These are phyloP conservation scores for Blastobasis lacticolella DNA, from an alignment of 2,888 invertebrate species.

Conservation along the genomic window DNA sequence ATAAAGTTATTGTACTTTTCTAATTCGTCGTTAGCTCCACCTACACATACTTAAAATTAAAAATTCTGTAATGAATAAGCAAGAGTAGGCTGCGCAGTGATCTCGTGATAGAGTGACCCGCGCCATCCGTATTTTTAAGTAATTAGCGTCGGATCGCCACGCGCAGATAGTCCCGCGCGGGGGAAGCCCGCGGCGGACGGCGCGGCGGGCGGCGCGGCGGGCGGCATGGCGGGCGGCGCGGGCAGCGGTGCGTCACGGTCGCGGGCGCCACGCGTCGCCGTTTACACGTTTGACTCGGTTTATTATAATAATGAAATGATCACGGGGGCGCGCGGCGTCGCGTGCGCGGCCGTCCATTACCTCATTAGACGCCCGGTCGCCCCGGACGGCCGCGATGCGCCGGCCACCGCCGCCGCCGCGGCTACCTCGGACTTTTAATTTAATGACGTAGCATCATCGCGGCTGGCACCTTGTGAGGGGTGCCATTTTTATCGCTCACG, in stretches of 20 bases:
- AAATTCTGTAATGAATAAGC: no score
- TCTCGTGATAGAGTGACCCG: no score
- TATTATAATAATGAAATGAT: slow-evolving; percentile 70
- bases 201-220: background rate
- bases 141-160: no score
- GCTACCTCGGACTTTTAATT: slow-evolving; percentile 62
- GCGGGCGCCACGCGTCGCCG: slow-evolving; percentile 52
- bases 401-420: slow-evolving; percentile 8
- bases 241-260: slow-evolving; percentile 27
- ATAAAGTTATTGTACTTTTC: no score
- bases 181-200: background rate
- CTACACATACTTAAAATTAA: no score
- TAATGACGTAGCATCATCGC: slow-evolving; percentile 40
- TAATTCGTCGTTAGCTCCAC: no score
- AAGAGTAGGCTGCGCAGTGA: no score
- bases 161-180: no score
- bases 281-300: slow-evolving; percentile 65
- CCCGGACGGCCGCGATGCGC: slow-evolving; percentile 51
- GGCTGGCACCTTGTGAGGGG: slow-evolving; percentile 36
- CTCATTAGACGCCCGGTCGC: slow-evolving; percentile 34
- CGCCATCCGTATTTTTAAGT: no score
- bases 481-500: slow-evolving; percentile 27
- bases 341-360: slow-evolving; percentile 18
- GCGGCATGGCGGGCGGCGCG: background rate
- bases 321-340: background rate